Evolutionary conservation across 2,797 vertebrate genomes (phyloP), one percentile per base, ranked within the genome.

Genomic region (Cyclura pinguis): DNA sequence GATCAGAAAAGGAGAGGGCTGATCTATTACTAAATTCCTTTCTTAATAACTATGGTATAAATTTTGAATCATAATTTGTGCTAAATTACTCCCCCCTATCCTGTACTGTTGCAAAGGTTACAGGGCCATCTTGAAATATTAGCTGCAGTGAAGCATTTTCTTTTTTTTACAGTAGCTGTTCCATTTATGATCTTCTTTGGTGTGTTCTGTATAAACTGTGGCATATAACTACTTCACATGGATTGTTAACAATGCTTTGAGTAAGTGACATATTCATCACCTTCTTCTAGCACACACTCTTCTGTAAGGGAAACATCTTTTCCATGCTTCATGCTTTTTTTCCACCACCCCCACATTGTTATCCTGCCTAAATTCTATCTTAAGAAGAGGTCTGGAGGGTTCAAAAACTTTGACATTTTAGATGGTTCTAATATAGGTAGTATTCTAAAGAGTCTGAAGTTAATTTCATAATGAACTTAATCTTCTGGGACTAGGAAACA

Each of bases 11-110:
- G 62, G n/a, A 80, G 74, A 80, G 16, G 55, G 27, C 29, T 87
- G 74, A 87, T 50, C 47, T 32, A 77, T 20, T 35, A 57, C 16
- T 16, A 76, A 47, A 42, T 77, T 62, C 27, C 35, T 77, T 74
- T 27, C 38, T 59, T 38, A 55, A 42, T 29, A 74, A 86, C 74
- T 32, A 22, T 32, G 35, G 14, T 27, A 27, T 62, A 62, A 86
- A 42, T 87, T 67, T 76, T n/a, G 29, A 67, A 80, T 50, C 47
- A 55, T 69, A 52, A 69, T 88, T 69, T 88, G n/a, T 80, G 24
- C n/a, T 52, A 38, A 27, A 47, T 32, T 35, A 52, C 42, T 47
- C 42, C n/a, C n/a, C 55, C 84, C 18, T 16, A 10, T 2, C 16
- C n/a, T 55, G 8, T 35, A 85, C n/a, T 85, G 18, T 55, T 73